A percentile compares a stretch with the other conserved stretches of the same genome.
Evolutionary conservation across 2,113 vertebrate genomes (phyloP).

Genomic region (Anolis sagrei): DNA sequence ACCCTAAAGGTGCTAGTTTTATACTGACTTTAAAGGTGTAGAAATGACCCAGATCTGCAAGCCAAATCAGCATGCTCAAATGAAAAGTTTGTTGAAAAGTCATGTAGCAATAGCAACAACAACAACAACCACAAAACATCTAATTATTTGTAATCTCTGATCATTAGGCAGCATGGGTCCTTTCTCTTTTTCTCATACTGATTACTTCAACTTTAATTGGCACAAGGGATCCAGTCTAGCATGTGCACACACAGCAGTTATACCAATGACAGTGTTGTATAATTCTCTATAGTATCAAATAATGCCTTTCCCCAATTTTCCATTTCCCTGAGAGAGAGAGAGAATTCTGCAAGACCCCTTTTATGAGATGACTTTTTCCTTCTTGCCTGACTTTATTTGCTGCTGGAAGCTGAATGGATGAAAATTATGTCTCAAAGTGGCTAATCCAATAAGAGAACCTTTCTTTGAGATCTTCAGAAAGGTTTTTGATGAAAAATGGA

Average conservation of each 20-base stretch:
- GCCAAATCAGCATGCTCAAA: constrained; percentile 29
- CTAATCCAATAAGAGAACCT: background rate
- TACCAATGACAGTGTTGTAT: background rate
- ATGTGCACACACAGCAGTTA: constrained; percentile 7
- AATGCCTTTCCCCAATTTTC: background rate
- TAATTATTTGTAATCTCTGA: constrained; percentile 14
- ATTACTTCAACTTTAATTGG: constrained; percentile 20
- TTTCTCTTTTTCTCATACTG: background rate
- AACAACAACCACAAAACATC: background rate
- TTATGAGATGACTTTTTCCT: background rate
- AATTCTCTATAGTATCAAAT: background rate
- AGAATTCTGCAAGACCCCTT: background rate
- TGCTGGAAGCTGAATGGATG: background rate
- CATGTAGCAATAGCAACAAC: background rate
- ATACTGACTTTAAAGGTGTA: constrained; percentile 51
- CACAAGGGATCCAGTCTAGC: constrained; percentile 9
- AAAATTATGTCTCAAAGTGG: background rate
- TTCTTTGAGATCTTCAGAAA: background rate
- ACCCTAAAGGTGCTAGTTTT: constrained; percentile 50
- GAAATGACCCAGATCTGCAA: constrained; percentile 30
- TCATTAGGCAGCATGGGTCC: background rate
- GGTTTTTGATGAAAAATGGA: background rate
- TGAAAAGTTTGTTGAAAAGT: constrained; percentile 5
- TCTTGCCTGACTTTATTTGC: background rate
- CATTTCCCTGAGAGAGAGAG: background rate